Percentiles rank a stretch among this genome's conserved stretches.
Conservation (phyloP, 1,140 invertebrate genomes). For the Hypsibius dujardini region DNA sequence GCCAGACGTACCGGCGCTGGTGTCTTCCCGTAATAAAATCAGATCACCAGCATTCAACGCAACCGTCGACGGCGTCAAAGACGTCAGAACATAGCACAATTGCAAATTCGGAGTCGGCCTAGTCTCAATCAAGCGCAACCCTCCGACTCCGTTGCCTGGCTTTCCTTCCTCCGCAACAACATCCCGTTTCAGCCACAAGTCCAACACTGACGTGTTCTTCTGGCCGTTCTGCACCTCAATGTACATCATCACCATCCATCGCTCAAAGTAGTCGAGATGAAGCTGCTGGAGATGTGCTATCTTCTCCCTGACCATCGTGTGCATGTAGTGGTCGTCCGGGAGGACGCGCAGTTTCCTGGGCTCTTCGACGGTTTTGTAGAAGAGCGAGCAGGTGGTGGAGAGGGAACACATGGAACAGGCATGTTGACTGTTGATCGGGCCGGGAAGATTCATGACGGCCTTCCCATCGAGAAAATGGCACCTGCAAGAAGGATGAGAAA, state of each 20-base stretch:
- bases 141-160: not conserved
- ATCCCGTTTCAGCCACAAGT: not conserved
- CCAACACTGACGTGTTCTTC: not conserved
- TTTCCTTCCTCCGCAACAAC: not conserved
- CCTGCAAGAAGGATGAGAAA: too few species aligned
- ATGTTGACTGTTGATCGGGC: not conserved
- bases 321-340: not conserved
- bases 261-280: not conserved
- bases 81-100: not conserved
- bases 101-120: not conserved
- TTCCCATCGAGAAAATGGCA: not conserved
- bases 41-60: not conserved
- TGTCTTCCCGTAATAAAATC: conserved; percentile 2
- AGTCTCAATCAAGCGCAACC: not conserved
- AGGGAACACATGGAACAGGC: not conserved
- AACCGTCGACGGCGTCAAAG: not conserved
- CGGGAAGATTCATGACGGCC: not conserved
- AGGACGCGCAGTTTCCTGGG: not conserved
- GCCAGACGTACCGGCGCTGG: not conserved
- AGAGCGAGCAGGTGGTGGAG: not conserved
- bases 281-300: not conserved
- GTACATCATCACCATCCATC: not conserved
- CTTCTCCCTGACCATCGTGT: not conserved
- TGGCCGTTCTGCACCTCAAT: not conserved
- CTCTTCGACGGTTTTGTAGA: not conserved